Evolutionary conservation across 2,113 vertebrate species (phyloP), one percentile per base, ranked within the genome.

Genomic region (Albula goreensis): DNA sequence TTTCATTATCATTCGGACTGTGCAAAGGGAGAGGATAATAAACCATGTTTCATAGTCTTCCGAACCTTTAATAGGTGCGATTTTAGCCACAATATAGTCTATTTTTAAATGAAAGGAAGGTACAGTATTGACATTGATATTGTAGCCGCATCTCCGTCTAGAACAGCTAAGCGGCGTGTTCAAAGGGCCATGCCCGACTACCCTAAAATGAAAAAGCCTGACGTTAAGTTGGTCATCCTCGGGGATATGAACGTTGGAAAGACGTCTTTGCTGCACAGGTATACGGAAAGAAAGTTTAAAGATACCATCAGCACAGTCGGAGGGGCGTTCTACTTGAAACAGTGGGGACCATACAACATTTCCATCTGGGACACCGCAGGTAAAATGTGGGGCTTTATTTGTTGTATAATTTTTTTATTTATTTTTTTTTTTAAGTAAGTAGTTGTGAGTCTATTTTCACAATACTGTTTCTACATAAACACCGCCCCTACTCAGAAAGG

Each of bases 281-380:
- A 74, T 8, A 74, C 96, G 93, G 98, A 99, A 91, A 93, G 96
- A 92, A 97, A 95, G 90, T 99, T 99, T 90, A 95, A 96, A 89
- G 97, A 98, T 91, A 97, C 98, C 2, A 91, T 97, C 91, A 99
- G 98, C 96, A 99, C 98, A 13, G 97, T 99, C 83, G 97, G 98
- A 87, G 98, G 97, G 31, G 97, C 98, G 56, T 99, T 99, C 91
- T 99, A 96, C 93, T 94, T 99, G 80, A 98, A 98, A 90, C 97
- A 97, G 94, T 98, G 97, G 98, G 97, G 97, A 2, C 96, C 96
- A 3, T 97, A 97, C 94, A 96, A 97, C 90, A 96, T 99, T 92
- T 99, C 98, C 80, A 96, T 99, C 85, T 99, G 98, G 98, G 98
- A 99, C 94, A 99, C 98, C 0, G 98, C 98, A 82, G 98, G 98